phyloP scores from a whole-genome alignment of 2,888 invertebrate species.

The Zaprionus lineosus region DNA sequence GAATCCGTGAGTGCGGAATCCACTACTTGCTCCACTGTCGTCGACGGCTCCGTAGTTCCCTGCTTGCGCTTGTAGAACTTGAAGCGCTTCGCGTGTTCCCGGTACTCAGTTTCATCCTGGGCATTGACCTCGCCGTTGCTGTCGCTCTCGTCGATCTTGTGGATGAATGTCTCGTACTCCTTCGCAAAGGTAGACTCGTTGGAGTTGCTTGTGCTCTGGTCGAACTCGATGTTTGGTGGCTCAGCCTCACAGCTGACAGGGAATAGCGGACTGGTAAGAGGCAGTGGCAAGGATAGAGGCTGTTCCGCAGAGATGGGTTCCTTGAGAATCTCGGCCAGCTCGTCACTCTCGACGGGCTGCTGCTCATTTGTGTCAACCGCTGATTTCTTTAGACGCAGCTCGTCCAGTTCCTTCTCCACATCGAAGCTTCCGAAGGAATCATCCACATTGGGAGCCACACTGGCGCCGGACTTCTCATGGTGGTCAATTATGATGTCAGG shows the following conservation, averaged over 20 bases:
- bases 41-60: constrained; percentile 57
- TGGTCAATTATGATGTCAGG: constrained; percentile 83
- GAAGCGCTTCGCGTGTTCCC: constrained; percentile 63
- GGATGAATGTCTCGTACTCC: constrained; percentile 79
- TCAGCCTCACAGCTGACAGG: constrained; percentile 5
- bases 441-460: constrained; percentile 31
- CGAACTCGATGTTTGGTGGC: constrained; percentile 60
- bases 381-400: constrained; percentile 59
- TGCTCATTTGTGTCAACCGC: constrained; percentile 10
- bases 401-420: constrained; percentile 79
- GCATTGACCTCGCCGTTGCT: constrained; percentile 41
- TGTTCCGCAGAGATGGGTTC: constrained; percentile 22
- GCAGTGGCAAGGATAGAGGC: not conserved
- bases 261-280: constrained; percentile 32
- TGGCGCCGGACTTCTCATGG: constrained; percentile 78
- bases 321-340: constrained; percentile 40
- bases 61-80: constrained; percentile 79
- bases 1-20: no score
- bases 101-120: constrained; percentile 36
- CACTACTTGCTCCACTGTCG: no score
- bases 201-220: constrained; percentile 70
- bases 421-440: constrained; percentile 75
- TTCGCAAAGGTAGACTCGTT: constrained; percentile 79
- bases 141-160: constrained; percentile 71
- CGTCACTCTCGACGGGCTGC: constrained; percentile 23